These are phyloP conservation scores for Aptenodytes forsteri DNA, from an alignment of 2,113 vertebrate genomes.

Conservation along the genomic window DNA sequence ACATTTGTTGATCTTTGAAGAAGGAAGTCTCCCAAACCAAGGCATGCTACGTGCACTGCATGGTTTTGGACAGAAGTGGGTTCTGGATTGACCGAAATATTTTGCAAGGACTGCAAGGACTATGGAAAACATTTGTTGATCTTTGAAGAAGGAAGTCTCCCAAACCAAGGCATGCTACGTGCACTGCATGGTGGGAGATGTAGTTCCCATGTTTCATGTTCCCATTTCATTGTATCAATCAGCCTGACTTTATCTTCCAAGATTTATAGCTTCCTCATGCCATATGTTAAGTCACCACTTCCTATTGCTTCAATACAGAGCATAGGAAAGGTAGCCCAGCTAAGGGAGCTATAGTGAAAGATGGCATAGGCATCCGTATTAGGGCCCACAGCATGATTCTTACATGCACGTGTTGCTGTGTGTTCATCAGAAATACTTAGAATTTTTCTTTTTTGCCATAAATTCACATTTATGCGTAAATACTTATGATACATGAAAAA, in stretches of 20 bases:
- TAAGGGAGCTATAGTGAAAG: neutral
- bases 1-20: neutral
- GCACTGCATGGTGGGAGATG: neutral
- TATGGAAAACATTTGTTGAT: neutral
- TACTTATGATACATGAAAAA: neutral
- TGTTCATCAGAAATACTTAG: neutral
- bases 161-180: rapidly evolving
- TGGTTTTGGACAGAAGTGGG: neutral
- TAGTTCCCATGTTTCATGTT: neutral
- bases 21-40: neutral
- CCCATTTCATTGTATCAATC: neutral
- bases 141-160: neutral
- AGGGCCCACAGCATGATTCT: neutral
- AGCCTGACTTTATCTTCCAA: neutral
- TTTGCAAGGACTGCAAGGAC: neutral
- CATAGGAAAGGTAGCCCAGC: neutral
- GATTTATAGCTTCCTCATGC: neutral
- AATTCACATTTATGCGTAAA: neutral
- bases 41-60: neutral
- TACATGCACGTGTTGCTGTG: neutral
- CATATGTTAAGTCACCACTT: neutral
- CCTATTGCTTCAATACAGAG: neutral
- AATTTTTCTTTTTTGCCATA: neutral
- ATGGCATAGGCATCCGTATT: rapidly evolving
- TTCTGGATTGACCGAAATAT: neutral